Conservation (phyloP, 2,113 vertebrate genomes). For the Barbus barbus region DNA sequence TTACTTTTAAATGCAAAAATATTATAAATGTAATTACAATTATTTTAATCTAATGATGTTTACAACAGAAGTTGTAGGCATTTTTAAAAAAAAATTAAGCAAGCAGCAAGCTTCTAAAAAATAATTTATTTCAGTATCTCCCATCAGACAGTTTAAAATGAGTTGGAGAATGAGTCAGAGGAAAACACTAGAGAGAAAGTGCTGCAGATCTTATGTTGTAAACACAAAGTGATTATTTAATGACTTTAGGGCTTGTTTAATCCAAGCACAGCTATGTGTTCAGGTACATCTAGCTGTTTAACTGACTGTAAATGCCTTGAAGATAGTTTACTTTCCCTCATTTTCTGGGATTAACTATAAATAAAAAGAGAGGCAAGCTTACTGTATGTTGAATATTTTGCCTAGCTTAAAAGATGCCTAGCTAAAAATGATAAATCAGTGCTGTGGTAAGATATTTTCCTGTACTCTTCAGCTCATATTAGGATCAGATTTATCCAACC, state of each 20-base stretch:
- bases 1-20: neutral
- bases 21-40: neutral
- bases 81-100: too few species aligned
- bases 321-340: neutral
- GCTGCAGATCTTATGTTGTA: neutral
- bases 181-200: neutral
- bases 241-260: slow-evolving; percentile 29
- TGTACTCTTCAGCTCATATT: neutral
- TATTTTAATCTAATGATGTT: neutral
- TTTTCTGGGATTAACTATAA: neutral
- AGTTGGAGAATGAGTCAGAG: slow-evolving; percentile 28
- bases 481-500: neutral
- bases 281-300: slow-evolving; percentile 19
- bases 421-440: neutral
- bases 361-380: neutral
- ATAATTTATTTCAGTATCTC: neutral
- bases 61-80: neutral
- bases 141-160: slow-evolving; percentile 19
- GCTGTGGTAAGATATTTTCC: neutral
- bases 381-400: neutral
- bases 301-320: neutral
- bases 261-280: slow-evolving; percentile 22
- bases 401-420: neutral
- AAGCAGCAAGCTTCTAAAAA: neutral
- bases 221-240: slow-evolving; percentile 32